phyloP scores from a whole-genome alignment of 2,113 vertebrate genomes.

The Turdus rufiventris region DNA sequence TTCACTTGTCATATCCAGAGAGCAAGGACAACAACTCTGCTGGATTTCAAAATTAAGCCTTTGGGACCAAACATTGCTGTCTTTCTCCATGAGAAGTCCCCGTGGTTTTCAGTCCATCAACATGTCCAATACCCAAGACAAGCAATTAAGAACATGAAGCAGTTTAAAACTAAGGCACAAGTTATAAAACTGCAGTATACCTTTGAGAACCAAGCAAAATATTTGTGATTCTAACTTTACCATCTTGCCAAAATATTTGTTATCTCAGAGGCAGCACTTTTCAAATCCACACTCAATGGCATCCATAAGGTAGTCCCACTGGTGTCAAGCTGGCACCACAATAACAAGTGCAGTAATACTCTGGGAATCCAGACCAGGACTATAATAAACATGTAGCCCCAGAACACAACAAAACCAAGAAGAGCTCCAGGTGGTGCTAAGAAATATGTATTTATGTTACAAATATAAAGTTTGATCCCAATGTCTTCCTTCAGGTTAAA shows the following conservation, averaged over 20 bases:
- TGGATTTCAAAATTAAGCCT: constrained; percentile 50
- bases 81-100: constrained; percentile 27
- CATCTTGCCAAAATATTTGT: constrained; percentile 42
- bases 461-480: background rate
- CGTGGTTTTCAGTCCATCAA: constrained; percentile 4
- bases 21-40: background rate
- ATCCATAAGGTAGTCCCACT: background rate
- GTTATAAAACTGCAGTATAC: constrained; percentile 15
- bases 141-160: constrained; percentile 46
- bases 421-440: background rate
- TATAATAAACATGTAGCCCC: background rate
- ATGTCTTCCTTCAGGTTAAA: background rate
- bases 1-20: background rate
- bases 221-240: constrained; percentile 31
- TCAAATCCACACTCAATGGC: background rate
- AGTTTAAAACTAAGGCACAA: constrained; percentile 21
- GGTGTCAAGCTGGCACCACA: background rate
- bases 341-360: background rate
- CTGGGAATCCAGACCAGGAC: background rate
- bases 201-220: constrained; percentile 45
- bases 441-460: background rate
- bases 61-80: constrained; percentile 1
- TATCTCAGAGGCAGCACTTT: constrained; percentile 5
- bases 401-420: background rate
- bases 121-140: constrained; percentile 47